Percentiles rank a stretch among this genome's conserved stretches.
phyloP scores from a whole-genome alignment of 1,140 invertebrate genomes.

The Ooceraea biroi region DNA sequence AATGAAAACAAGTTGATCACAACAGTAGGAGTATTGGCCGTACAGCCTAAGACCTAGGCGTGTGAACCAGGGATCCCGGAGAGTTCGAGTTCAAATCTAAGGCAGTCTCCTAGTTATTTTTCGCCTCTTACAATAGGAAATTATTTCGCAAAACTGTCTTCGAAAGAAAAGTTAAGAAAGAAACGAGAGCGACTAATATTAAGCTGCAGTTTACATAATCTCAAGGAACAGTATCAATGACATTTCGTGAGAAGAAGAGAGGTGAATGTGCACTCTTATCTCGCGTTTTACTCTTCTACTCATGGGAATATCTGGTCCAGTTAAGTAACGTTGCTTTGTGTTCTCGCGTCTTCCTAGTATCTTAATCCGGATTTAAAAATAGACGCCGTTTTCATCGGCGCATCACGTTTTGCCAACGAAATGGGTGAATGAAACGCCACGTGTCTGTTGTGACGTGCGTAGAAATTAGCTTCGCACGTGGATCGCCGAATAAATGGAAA shows the following conservation, averaged over 20 bases:
- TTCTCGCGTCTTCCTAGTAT: background rate
- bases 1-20: too few species aligned
- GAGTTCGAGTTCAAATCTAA: too few species aligned
- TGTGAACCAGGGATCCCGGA: too few species aligned
- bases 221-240: too few species aligned
- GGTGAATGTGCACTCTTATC: background rate
- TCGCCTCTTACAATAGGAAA: too few species aligned
- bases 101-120: too few species aligned
- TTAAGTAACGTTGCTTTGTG: background rate
- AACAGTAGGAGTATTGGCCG: too few species aligned
- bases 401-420: constrained; percentile 1
- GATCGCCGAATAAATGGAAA: constrained; percentile 24
- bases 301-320: background rate
- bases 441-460: constrained; percentile 13
- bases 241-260: background rate
- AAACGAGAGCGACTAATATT: too few species aligned
- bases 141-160: too few species aligned
- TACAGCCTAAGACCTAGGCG: too few species aligned
- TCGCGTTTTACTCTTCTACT: background rate
- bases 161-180: too few species aligned
- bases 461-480: constrained; percentile 28
- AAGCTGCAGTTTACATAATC: too few species aligned
- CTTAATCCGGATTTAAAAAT: background rate
- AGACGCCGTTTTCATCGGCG: constrained; percentile 10
- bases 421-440: constrained; percentile 21